Percentiles rank a stretch among this genome's conserved stretches.
These are phyloP conservation scores for Loxodonta africana DNA, from an alignment of 2,113 vertebrate species.

Conservation along the genomic window DNA sequence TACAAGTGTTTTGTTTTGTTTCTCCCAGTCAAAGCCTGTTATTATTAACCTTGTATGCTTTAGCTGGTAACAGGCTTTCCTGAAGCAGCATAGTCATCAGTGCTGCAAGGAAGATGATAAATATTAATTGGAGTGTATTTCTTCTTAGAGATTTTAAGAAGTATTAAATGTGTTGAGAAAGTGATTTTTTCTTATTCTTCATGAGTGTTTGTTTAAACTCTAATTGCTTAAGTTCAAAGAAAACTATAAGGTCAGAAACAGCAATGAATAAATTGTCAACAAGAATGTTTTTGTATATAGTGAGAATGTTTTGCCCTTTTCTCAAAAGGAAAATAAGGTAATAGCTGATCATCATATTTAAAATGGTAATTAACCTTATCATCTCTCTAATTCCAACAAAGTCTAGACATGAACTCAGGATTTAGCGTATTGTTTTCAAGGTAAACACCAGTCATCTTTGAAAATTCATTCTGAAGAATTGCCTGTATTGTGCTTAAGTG, in stretches of 20 bases:
- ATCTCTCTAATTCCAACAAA: slow-evolving; percentile 80
- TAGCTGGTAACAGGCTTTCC: slow-evolving; percentile 43
- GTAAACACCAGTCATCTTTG: slow-evolving; percentile 64
- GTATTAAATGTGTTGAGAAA: slow-evolving; percentile 65
- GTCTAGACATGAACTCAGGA: slow-evolving; percentile 37
- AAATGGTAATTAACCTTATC: slow-evolving; percentile 84
- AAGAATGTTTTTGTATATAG: slow-evolving; percentile 83
- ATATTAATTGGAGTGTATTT: slow-evolving; percentile 84
- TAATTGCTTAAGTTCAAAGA: slow-evolving; percentile 86
- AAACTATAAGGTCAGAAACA: slow-evolving; percentile 79
- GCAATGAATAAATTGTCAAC: slow-evolving; percentile 85
- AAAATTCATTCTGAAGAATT: slow-evolving; percentile 62
- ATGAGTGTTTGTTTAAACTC: slow-evolving; percentile 86
- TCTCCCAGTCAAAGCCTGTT: background rate
- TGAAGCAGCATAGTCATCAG: slow-evolving; percentile 61
- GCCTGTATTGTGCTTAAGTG: background rate
- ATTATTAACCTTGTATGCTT: slow-evolving; percentile 8
- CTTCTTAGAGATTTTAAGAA: slow-evolving; percentile 80
- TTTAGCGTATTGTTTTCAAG: slow-evolving; percentile 57
- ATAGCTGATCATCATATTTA: slow-evolving; percentile 76
- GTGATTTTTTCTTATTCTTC: slow-evolving; percentile 82
- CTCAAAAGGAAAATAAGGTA: slow-evolving; percentile 81
- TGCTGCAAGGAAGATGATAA: slow-evolving; percentile 78
- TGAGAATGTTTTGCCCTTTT: slow-evolving; percentile 76
- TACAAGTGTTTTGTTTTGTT: background rate